Base-by-base conservation (phyloP, 2,113 vertebrate genomes). In the Calidris pygmaea region DNA sequence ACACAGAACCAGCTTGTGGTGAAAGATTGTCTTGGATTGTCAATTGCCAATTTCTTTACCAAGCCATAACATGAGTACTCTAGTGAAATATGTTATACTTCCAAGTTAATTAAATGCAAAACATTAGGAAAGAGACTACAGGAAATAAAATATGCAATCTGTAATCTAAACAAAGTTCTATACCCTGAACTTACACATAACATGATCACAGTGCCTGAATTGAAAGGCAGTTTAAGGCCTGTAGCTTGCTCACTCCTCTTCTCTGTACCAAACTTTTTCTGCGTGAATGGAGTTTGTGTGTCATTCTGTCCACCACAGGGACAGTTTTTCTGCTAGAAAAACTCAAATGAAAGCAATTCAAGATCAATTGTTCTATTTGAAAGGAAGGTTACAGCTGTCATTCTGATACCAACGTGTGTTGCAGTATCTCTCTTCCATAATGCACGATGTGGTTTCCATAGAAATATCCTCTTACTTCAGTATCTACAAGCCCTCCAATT, bases 331-430 rank as follows among this genome's bases (percentile, higher is more conserved):
- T 93, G 48, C 82, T 86, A 91, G 65, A 84, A 89, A 88, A 96
- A 53, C 72, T 88, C 67, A 93, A 87, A 88, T 41, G 59, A 96
- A 96, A 94, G 87, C 76, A 91, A 94, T 89, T 71, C 79, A 63
- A 84, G 70, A 97, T 89, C 86, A 97, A 81, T 60, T 95, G 87
- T 95, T 95, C 6, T 0, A 83, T 89, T 81, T 84, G 89, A 95
- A 86, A 96, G 87, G 75, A 83, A 93, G 87, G 95, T 86, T 97
- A 97, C 78, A 93, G 92, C 93, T 93, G 65, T 79, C 87, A 84
- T 90, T 96, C 82, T 96, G 75, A 96, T 88, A 86, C 67, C 67
- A 93, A 95, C 0, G 21, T 63, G 75, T 91, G 93, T 80, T 92
- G 84, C 39, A 2, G 90, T 79, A 85, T 74, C 77, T 89, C 92